A percentile compares a stretch with the other conserved stretches of the same genome.
phyloP scores from a whole-genome alignment of 2,888 invertebrate species.

The Stenurella melanura region DNA sequence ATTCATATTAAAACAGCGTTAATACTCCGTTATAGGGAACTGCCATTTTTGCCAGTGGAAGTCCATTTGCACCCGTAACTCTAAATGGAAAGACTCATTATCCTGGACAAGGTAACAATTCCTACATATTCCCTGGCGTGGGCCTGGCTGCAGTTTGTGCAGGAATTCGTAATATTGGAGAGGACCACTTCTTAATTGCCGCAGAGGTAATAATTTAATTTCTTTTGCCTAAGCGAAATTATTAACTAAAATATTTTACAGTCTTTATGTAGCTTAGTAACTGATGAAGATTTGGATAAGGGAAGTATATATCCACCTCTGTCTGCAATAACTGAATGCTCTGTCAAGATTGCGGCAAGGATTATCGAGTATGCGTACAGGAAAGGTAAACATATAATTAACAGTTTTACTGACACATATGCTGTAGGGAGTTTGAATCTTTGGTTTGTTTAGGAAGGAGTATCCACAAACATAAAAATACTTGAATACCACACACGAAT shows the following conservation, averaged over 20 bases:
- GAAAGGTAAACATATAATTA: conserved; percentile 75
- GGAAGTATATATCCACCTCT: conserved; percentile 96
- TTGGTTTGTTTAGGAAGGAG: no score
- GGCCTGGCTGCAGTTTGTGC: conserved; percentile 93
- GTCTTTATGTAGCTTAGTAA: conserved; percentile 88
- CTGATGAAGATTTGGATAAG: conserved; percentile 84
- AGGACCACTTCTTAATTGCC: conserved; percentile 93
- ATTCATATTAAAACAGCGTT: neutral
- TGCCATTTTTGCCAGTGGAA: conserved; percentile 96
- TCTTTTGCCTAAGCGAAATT: neutral
- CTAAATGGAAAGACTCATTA: conserved; percentile 86
- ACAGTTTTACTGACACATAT: neutral
- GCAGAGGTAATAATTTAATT: conserved; percentile 80
- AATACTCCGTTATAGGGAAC: conserved; percentile 79
- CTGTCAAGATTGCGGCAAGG: conserved; percentile 88
- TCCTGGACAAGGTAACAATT: conserved; percentile 99
- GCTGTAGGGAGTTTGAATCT: no score
- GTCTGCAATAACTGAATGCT: conserved; percentile 87
- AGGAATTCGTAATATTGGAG: conserved; percentile 91
- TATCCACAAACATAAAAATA: no score
- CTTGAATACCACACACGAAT: no score
- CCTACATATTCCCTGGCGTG: conserved; percentile 98
- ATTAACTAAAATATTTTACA: conserved; percentile 69
- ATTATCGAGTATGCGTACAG: conserved; percentile 89
- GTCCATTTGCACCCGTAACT: conserved; percentile 93